Percentiles rank a stretch among this genome's conserved stretches.
Evolutionary conservation across 2,888 invertebrate genomes (phyloP).

Genomic region (Endomychus coccineus): DNA sequence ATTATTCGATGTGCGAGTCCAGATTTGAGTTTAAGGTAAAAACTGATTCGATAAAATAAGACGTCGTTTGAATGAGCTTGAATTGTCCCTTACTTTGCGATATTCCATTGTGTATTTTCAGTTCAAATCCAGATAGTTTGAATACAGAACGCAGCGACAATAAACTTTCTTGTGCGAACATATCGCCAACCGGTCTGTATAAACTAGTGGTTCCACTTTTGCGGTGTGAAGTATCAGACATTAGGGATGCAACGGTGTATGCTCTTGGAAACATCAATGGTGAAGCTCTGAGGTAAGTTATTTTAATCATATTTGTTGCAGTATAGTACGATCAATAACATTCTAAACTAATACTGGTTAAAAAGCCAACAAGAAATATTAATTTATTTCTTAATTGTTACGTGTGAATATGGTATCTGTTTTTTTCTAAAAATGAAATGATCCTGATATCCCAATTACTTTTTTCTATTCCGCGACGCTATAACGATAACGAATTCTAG

Average conservation of each 20-base stretch:
- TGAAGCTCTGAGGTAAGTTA: slow-evolving; percentile 80
- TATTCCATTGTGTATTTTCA: slow-evolving; percentile 39
- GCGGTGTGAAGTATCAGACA: slow-evolving; percentile 87
- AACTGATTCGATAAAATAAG: background rate
- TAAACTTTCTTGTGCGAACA: slow-evolving; percentile 50
- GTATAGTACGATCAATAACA: too few species aligned
- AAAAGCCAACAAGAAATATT: background rate
- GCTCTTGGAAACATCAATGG: slow-evolving; percentile 95
- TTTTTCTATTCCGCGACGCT: too few species aligned
- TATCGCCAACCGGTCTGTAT: slow-evolving; percentile 81
- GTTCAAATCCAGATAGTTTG: slow-evolving; percentile 86
- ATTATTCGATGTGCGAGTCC: slow-evolving; percentile 88
- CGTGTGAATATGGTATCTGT: too few species aligned
- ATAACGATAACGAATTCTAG: too few species aligned
- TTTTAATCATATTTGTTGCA: too few species aligned
- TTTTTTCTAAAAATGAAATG: too few species aligned
- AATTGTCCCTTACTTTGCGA: background rate
- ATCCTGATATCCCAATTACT: too few species aligned
- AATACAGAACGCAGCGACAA: slow-evolving; percentile 76
- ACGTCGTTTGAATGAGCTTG: background rate
- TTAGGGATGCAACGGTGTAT: slow-evolving; percentile 87
- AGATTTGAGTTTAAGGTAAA: slow-evolving; percentile 80
- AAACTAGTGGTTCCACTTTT: slow-evolving; percentile 88
- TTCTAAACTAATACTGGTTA: too few species aligned
- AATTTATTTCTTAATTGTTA: too few species aligned